Evolutionary conservation across 2,113 vertebrate species (phyloP).

Genomic region (Oncorhynchus tshawytscha): DNA sequence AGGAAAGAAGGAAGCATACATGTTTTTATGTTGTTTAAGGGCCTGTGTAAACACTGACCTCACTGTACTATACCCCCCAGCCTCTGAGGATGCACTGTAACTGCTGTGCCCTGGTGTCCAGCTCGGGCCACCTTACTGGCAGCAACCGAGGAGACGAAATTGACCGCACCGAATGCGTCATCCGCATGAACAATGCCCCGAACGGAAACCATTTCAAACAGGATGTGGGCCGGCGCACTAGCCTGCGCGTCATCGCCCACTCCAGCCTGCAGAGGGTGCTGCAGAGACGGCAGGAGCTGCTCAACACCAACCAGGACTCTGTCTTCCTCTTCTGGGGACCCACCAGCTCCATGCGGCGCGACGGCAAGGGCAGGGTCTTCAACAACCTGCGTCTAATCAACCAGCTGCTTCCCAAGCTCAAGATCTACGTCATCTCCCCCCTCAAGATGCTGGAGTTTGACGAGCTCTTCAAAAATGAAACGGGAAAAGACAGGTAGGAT

Average conservation of each 20-base stretch:
- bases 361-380: conserved; percentile 86
- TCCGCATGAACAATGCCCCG: conserved; percentile 92
- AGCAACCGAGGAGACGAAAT: conserved; percentile 78
- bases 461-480: conserved; percentile 89
- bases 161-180: conserved; percentile 84
- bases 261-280: conserved; percentile 89
- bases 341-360: conserved; percentile 86
- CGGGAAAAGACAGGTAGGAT: conserved; percentile 87
- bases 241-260: conserved; percentile 85
- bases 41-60: neutral
- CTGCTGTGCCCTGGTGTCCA: conserved; percentile 85
- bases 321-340: conserved; percentile 96
- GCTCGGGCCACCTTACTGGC: conserved; percentile 84
- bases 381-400: conserved; percentile 85
- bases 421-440: conserved; percentile 82
- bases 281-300: conserved; percentile 79
- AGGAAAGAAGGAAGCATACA: neutral
- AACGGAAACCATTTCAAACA: conserved; percentile 71
- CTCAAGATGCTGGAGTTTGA: conserved; percentile 91
- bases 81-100: conserved; percentile 85
- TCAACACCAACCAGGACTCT: conserved; percentile 83
- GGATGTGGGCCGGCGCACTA: conserved; percentile 84
- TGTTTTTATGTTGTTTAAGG: neutral
- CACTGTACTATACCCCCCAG: conserved; percentile 57
- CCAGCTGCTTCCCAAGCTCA: conserved; percentile 82